Percentiles rank a stretch among this genome's conserved stretches.
phyloP scores from a whole-genome alignment of 2,113 vertebrate genomes.

The Pan troglodytes region NHGRI_mPanTro3-v2.1_pri NC_086015.1:163969501-163970000 shows the following conservation, averaged over 20 bases:
- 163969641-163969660: background rate
- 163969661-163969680: background rate
- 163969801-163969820: background rate
- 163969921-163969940: too few relatives aligned
- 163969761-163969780: conserved; percentile 3
- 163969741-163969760: background rate
- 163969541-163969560: background rate
- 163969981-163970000: too few relatives aligned
- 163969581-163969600: background rate
- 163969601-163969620: background rate
- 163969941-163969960: too few relatives aligned
- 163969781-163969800: background rate
- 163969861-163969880: background rate
- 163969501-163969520: background rate
- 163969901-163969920: too few relatives aligned
- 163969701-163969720: conserved; percentile 15
- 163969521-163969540: background rate
- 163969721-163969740: conserved; percentile 11
- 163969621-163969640: conserved; percentile 14
- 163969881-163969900: too few relatives aligned
- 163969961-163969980: too few relatives aligned
- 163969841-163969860: background rate
- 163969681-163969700: conserved; percentile 15
- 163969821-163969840: background rate
- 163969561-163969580: background rate